Evolutionary conservation across 2,888 invertebrate species (phyloP), one percentile per base, ranked within the genome.

Genomic region (Erebia palarica): DNA sequence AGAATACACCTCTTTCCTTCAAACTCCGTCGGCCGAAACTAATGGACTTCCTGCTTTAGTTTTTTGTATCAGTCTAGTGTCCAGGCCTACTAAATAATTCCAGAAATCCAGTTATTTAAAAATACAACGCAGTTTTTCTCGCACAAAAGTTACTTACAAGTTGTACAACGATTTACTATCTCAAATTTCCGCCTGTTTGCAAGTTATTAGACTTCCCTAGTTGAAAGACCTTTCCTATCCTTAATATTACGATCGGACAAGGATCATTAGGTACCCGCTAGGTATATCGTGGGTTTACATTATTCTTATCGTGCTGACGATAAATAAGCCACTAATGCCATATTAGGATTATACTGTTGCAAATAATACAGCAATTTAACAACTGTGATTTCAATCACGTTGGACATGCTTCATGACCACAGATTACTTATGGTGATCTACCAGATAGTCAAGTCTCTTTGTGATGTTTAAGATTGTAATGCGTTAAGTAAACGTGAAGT

Each of bases 351-450:
- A 36, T 36, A 51, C 36, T 69, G 59, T 58, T 64, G 64, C 63
- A 58, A 49, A 63, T 64, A 64, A 65, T 49, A 53, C 60, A 60
- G 42, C 60, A 42, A 55, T 65, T 59, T 65, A 53, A 51, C 55
- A 65, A 53, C 70, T 70, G 49, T 60, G 70, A 70, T 70, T 65
- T 53, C 60, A 65, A 70, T 70, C 70, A 51, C 51, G 60, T 42
- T n/a, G 42, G 70, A 42, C 57, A 49, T 36, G 51, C 59, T 61
- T 60, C 49, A 65, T 8, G 60, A 21, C 21, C 65, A 70, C 60
- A 65, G 70, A 42, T 60, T 70, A 65, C 16, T 47, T 66, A 58
- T 27, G 42, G 44, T 27, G 49, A 49, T 67, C 16, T 57, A 66
- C 57, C 57, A 66, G 44, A 21, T 44, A 21, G 57, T 0, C 21